A percentile compares a stretch with the other conserved stretches of the same genome.
phyloP scores from a whole-genome alignment of 2,797 vertebrate species.

The Leptatherina wallacei region DNA sequence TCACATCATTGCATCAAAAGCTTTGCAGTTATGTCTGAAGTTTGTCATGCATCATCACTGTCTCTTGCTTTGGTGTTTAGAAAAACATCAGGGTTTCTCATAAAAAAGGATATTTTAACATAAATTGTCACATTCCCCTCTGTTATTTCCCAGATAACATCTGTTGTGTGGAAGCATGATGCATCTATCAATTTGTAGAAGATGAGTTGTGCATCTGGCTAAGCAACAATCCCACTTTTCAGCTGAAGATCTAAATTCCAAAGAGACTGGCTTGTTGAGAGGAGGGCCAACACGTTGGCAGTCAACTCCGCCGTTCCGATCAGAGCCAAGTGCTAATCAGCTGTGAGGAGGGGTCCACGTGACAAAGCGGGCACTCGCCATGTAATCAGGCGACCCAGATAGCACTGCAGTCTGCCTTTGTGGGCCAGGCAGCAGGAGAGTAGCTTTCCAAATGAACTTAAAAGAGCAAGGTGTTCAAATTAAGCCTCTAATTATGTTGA shows the following conservation, averaged over 20 bases:
- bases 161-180: not conserved
- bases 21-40: too few relatives aligned
- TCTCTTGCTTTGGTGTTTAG: not conserved
- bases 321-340: slow-evolving; percentile 49
- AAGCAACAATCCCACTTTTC: slow-evolving; percentile 37
- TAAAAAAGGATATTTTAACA: not conserved
- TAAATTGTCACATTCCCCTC: not conserved
- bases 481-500: slow-evolving; percentile 75
- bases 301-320: slow-evolving; percentile 23
- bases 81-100: too few relatives aligned
- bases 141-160: slow-evolving; percentile 11
- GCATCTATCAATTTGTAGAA: not conserved
- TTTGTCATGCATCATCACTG: not conserved
- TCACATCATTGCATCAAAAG: too few relatives aligned
- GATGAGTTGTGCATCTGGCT: slow-evolving; percentile 45
- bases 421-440: slow-evolving; percentile 80
- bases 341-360: slow-evolving; percentile 51
- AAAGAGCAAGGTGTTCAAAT: slow-evolving; percentile 76
- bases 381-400: slow-evolving; percentile 72
- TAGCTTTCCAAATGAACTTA: slow-evolving; percentile 66
- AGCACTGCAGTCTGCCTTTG: slow-evolving; percentile 61
- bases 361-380: slow-evolving; percentile 35
- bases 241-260: slow-evolving; percentile 29
- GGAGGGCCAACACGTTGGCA: slow-evolving; percentile 38
- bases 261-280: slow-evolving; percentile 34